A percentile compares a stretch with the other conserved stretches of the same genome.
These are phyloP conservation scores for Caretta caretta DNA, from an alignment of 2,113 vertebrate species.

Conservation along the genomic window DNA sequence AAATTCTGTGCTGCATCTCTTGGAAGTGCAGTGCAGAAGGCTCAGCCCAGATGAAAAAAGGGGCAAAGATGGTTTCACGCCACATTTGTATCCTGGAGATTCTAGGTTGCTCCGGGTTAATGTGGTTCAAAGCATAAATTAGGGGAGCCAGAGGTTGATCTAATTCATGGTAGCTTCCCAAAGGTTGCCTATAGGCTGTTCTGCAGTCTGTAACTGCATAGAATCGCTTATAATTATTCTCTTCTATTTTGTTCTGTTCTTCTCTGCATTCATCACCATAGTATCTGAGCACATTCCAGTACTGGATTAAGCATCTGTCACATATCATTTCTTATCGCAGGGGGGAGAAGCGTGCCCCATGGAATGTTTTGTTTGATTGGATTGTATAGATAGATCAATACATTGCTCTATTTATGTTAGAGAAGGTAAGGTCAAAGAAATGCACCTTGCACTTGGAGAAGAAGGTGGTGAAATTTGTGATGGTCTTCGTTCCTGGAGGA, in stretches of 20 bases:
- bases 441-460: neutral
- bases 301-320: slow-evolving; percentile 13
- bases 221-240: neutral
- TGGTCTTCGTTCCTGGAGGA: neutral
- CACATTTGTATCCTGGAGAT: neutral
- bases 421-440: neutral
- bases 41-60: neutral
- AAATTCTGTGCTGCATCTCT: neutral
- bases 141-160: neutral
- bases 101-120: neutral
- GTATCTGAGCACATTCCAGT: neutral
- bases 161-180: neutral
- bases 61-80: neutral
- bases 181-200: neutral
- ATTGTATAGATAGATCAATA: neutral
- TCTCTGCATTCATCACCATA: neutral
- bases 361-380: neutral
- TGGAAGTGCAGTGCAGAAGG: neutral
- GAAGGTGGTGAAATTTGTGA: neutral
- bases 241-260: neutral
- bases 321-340: neutral
- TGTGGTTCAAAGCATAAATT: neutral
- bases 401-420: neutral
- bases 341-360: rapidly evolving
- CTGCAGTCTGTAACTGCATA: neutral